These are phyloP conservation scores for Antheraea yamamai DNA, from an alignment of 2,888 invertebrate genomes.

Conservation along the genomic window DNA sequence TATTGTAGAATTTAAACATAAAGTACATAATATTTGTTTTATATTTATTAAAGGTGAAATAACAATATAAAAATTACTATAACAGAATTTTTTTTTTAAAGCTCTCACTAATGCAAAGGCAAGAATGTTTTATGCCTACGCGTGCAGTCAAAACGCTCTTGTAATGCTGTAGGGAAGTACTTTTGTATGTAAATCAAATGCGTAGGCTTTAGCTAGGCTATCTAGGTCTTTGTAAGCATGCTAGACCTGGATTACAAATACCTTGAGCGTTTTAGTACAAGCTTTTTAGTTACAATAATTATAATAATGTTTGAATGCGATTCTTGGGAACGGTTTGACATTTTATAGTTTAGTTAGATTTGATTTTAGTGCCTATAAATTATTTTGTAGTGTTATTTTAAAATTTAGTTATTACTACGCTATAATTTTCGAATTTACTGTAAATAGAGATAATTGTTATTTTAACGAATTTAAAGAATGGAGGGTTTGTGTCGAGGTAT, in stretches of 20 bases:
- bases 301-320: constrained; percentile 17
- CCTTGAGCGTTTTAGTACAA: constrained; percentile 26
- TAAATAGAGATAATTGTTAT: not conserved
- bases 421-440: not conserved
- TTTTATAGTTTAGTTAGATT: constrained; percentile 17
- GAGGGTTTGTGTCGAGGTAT: not conserved
- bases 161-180: constrained; percentile 66
- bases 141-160: constrained; percentile 63
- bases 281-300: constrained; percentile 24
- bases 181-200: constrained; percentile 79
- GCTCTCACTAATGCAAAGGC: constrained; percentile 22
- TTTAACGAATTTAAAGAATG: not conserved
- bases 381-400: constrained; percentile 3
- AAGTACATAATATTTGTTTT: not conserved
- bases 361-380: constrained; percentile 13
- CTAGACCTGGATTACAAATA: constrained; percentile 55
- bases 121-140: constrained; percentile 74
- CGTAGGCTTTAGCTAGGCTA: constrained; percentile 63
- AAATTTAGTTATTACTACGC: not conserved
- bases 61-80: not conserved
- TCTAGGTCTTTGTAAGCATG: constrained; percentile 50
- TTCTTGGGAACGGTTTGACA: constrained; percentile 19
- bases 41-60: too few species aligned
- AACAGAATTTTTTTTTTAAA: constrained; percentile 13
- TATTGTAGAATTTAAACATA: not conserved